phyloP scores from a whole-genome alignment of 2,888 invertebrate genomes.

The Eristalis pertinax region DNA sequence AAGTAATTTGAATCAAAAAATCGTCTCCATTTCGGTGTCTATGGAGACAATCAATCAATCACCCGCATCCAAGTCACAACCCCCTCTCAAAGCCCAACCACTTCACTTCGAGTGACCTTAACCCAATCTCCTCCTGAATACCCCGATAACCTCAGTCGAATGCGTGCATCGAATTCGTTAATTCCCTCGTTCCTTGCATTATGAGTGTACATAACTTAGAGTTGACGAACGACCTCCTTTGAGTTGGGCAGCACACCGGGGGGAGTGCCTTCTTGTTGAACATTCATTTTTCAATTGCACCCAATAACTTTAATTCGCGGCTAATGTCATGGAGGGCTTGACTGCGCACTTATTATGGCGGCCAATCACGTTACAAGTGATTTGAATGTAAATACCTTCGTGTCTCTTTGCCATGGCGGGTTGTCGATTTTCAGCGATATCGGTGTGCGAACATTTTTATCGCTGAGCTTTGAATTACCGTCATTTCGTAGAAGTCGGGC shows the following conservation, averaged over 20 bases:
- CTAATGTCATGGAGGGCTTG: slow-evolving; percentile 8
- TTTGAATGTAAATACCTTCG: slow-evolving; percentile 19
- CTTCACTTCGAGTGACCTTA: neutral
- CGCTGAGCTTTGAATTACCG: neutral
- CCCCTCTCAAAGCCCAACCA: neutral
- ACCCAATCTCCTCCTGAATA: neutral
- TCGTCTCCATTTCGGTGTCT: no score
- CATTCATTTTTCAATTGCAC: slow-evolving; percentile 60
- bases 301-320: slow-evolving; percentile 52
- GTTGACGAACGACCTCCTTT: neutral
- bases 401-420: slow-evolving; percentile 9
- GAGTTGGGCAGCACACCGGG: neutral
- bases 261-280: neutral
- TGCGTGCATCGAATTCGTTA: slow-evolving; percentile 40
- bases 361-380: slow-evolving; percentile 43
- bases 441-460: neutral
- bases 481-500: neutral
- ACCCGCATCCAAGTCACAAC: neutral
- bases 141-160: neutral
- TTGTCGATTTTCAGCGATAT: neutral
- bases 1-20: no score
- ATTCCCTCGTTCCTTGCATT: slow-evolving; percentile 21
- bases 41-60: neutral
- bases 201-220: neutral
- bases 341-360: slow-evolving; percentile 19